Conservation (phyloP, 2,888 invertebrate genomes). For the Octonoba sinensis region DNA sequence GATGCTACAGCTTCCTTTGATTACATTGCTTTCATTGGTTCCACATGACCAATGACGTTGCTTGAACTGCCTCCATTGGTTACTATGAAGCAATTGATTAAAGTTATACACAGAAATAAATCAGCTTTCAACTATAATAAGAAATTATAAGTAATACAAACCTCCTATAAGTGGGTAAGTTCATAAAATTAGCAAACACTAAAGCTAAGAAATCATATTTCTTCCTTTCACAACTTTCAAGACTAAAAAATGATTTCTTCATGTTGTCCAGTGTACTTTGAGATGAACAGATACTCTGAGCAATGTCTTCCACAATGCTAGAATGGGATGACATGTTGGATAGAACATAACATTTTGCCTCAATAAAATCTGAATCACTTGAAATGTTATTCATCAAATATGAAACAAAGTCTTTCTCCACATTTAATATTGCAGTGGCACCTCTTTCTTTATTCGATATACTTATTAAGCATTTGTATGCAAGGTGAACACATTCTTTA, state of each 20-base stretch:
- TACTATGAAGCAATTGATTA: too few species aligned
- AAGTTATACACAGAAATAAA: too few species aligned
- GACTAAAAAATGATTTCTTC: not conserved
- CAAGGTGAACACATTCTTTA: not conserved
- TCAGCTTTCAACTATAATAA: too few species aligned
- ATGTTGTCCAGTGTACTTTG: not conserved
- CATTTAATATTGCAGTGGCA: not conserved
- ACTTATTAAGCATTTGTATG: slow-evolving; percentile 21
- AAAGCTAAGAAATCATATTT: slow-evolving; percentile 28
- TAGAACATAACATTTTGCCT: slow-evolving; percentile 15
- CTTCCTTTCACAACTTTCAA: not conserved
- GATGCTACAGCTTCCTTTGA: too few species aligned
- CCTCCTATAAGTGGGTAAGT: not conserved
- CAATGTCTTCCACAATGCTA: not conserved
- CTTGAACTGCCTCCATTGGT: too few species aligned
- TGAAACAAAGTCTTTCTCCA: not conserved
- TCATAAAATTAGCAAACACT: slow-evolving; percentile 14
- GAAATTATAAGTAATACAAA: slow-evolving; percentile 7
- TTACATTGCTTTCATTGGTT: too few species aligned
- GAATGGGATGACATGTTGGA: slow-evolving; percentile 7
- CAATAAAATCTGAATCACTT: not conserved
- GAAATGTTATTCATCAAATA: slow-evolving; percentile 6
- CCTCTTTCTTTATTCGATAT: slow-evolving; percentile 8
- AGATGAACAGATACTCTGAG: not conserved
- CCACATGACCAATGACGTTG: too few species aligned